Evolutionary conservation across 1,140 invertebrate species (phyloP).

Genomic region (Drosophila lacertosa): DNA sequence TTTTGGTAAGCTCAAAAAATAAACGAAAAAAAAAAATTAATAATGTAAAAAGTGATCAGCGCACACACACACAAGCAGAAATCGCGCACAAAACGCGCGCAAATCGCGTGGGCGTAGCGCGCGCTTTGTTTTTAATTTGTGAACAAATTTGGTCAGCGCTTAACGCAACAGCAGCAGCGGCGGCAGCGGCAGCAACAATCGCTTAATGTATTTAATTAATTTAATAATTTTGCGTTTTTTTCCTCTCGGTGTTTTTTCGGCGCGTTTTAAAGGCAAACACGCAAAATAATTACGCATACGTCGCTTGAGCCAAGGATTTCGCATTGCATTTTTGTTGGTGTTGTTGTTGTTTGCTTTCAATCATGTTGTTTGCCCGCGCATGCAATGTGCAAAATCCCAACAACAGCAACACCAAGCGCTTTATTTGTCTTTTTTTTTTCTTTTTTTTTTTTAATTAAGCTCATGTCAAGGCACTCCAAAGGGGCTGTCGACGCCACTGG

Average conservation of each 20-base stretch:
- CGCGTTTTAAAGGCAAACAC: constrained; percentile 4
- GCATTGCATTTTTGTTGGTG: constrained; percentile 26
- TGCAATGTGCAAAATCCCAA: constrained; percentile 25
- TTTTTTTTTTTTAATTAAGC: constrained; percentile 54
- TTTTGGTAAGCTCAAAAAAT: constrained; percentile 68
- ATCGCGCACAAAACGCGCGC: constrained; percentile 44
- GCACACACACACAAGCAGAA: constrained; percentile 3
- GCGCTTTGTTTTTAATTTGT: constrained; percentile 74
- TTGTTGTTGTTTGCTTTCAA: constrained; percentile 14
- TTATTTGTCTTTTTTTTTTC: constrained; percentile 20
- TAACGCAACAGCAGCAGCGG: constrained; percentile 20
- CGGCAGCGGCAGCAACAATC: constrained; percentile 17
- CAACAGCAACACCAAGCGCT: not conserved
- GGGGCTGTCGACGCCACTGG: constrained; percentile 29
- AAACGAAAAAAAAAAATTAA: constrained; percentile 4
- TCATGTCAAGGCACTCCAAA: constrained; percentile 53
- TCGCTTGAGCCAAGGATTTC: constrained; percentile 49
- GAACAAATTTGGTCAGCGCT: constrained; percentile 74
- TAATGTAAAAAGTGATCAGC: not conserved
- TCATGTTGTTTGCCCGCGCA: constrained; percentile 9
- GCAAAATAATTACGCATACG: constrained; percentile 40
- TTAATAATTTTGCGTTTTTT: constrained; percentile 51
- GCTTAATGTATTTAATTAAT: constrained; percentile 60
- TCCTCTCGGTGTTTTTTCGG: not conserved
- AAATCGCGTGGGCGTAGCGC: constrained; percentile 55